Evolutionary conservation across 2,113 vertebrate genomes (phyloP), one percentile per base, ranked within the genome.

Genomic region (Vimba vimba): DNA sequence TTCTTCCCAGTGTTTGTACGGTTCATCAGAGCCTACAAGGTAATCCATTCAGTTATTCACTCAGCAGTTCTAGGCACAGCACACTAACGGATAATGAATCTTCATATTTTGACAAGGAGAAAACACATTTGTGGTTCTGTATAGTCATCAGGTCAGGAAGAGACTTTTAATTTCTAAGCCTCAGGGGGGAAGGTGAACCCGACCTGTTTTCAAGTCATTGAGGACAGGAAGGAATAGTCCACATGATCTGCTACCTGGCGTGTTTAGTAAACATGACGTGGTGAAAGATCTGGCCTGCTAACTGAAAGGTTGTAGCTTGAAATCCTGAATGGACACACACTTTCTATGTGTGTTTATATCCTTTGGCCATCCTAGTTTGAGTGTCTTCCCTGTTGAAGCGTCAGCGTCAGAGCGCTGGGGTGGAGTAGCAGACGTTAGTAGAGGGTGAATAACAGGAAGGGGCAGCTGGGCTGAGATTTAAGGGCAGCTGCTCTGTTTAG

Each of bases 1-100:
- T 99, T 99, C 94, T 99, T 99, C 95, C 97, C 98, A 0, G 97
- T 99, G 84, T 99, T 99, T 64, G 97, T 97, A 79, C 96, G 98
- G 12, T 99, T 99, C 92, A 96, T 99, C 93, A 97, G 94, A 91
- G 96, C 98, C 36, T 99, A 98, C 93, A 99, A 98, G 97, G 98
- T 98, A 69, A 55, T 76, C 23, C 6, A 52, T 30, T 76, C 12
- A 76, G 50, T 27, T 15, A 9, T 55, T 52, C 47, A 77, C n/a
- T 50, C 45, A 74, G 3, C 25, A 6, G 39, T 74, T 47, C 21
- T 47, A 47, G 39, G 4, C 43, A 45, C 33, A 17, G 50, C 50
- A 52, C 50, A 52, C 69, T 45, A n/a, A 73, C 23, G 4, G n/a
- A 45, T 74, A n/a, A 27, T 47, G 71, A 74, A 47, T 74, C 71